phyloP scores from a whole-genome alignment of 2,113 vertebrate genomes.

The Poeciliopsis prolifica region DNA sequence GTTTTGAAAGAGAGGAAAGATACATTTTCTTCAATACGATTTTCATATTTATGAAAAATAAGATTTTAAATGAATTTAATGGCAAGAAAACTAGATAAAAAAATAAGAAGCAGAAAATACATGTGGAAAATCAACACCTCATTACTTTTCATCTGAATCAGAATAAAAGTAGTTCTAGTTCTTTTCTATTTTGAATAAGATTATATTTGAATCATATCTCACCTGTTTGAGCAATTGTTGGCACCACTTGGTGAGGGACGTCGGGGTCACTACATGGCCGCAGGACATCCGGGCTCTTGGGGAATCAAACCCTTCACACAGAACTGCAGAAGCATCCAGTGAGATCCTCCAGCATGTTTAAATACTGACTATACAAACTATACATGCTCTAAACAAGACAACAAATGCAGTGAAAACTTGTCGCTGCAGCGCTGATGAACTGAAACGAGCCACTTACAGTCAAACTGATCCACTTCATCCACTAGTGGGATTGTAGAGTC shows the following conservation, averaged over 20 bases:
- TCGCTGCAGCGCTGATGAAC: neutral
- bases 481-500: constrained; percentile 13
- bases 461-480: constrained; percentile 31
- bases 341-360: neutral
- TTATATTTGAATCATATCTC: too few species aligned
- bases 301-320: neutral
- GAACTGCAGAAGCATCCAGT: constrained; percentile 14
- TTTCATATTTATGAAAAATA: too few species aligned
- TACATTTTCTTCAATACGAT: too few species aligned
- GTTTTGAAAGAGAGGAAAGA: too few species aligned
- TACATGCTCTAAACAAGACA: neutral
- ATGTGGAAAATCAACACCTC: neutral
- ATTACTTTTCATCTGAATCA: too few species aligned
- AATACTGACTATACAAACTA: neutral
- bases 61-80: too few species aligned
- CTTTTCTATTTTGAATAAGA: neutral
- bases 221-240: constrained; percentile 2
- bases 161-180: neutral
- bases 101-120: neutral
- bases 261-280: constrained; percentile 48
- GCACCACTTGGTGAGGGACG: constrained; percentile 51
- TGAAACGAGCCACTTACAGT: constrained; percentile 22
- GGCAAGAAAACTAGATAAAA: too few species aligned
- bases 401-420: neutral
- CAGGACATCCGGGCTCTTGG: constrained; percentile 46